A percentile compares a stretch with the other conserved stretches of the same genome.
phyloP scores from a whole-genome alignment of 2,797 vertebrate species.

The Distichodus sexfasciatus region DNA sequence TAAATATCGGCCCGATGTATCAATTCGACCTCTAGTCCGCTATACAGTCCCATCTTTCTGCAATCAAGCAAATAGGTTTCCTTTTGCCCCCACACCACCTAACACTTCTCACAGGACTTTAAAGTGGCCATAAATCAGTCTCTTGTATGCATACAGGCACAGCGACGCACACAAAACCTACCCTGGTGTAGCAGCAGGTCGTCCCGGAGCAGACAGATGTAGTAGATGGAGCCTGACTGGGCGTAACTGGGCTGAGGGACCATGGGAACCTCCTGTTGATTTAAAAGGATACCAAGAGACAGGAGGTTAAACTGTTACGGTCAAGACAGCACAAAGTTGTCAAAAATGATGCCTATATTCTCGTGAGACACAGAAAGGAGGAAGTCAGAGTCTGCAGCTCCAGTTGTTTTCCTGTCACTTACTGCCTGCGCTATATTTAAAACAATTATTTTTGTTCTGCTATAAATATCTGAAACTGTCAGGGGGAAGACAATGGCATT shows the following conservation, averaged over 20 bases:
- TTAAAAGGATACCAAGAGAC: slow-evolving; percentile 18
- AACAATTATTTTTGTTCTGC: no score
- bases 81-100: no score
- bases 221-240: slow-evolving; percentile 95
- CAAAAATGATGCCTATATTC: not conserved
- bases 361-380: not conserved
- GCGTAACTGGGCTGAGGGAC: slow-evolving; percentile 94
- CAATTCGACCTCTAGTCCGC: no score
- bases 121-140: not conserved
- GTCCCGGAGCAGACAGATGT: slow-evolving; percentile 93
- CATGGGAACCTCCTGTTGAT: slow-evolving; percentile 93
- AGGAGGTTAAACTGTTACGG: slow-evolving; percentile 5
- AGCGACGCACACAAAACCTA: slow-evolving; percentile 50
- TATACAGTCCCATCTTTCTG: no score
- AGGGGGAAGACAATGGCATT: no score
- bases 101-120: no score
- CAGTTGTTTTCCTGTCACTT: no score
- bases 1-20: no score
- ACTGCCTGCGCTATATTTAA: no score
- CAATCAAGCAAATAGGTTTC: no score
- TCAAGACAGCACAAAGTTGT: not conserved
- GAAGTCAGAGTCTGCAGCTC: no score
- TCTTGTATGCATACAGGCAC: not conserved
- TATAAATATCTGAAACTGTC: no score
- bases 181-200: slow-evolving; percentile 96